Evolutionary conservation across 2,888 invertebrate species (phyloP), one percentile per base, ranked within the genome.

Genomic region (Dascillus cervinus): DNA sequence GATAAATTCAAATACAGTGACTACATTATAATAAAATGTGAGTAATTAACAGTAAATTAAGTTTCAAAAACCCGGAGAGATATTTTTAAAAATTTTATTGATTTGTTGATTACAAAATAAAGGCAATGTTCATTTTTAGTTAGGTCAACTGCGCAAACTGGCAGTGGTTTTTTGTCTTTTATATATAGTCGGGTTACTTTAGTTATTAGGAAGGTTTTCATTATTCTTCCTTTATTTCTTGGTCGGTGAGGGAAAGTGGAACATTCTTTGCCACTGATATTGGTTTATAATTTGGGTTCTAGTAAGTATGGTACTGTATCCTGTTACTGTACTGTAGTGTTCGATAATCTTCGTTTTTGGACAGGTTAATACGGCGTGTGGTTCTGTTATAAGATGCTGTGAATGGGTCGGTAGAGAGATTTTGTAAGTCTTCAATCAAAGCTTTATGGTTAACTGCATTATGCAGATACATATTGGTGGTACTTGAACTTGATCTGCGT

Each of bases 51-150:
- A n/a, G n/a, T n/a, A n/a, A n/a, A n/a, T n/a, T n/a, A n/a, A n/a
- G n/a, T n/a, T n/a, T n/a, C n/a, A n/a, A n/a, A n/a, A n/a, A n/a
- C n/a, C n/a, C n/a, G n/a, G n/a, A n/a, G n/a, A n/a, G n/a, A n/a
- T n/a, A n/a, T n/a, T n/a, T n/a, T n/a, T n/a, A n/a, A n/a, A n/a
- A n/a, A n/a, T n/a, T n/a, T n/a, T n/a, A n/a, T n/a, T n/a, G n/a
- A n/a, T n/a, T n/a, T n/a, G n/a, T n/a, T n/a, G n/a, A n/a, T n/a
- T n/a, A n/a, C n/a, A n/a, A n/a, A n/a, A n/a, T n/a, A n/a, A n/a
- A n/a, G n/a, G n/a, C n/a, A n/a, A n/a, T 26, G 14, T 3, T 14
- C 63, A 52, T 38, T 65, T 62, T 2, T 61, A 50, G 32, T 68
- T 67, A 26, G 15, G 13, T 26, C 22, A 11, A 20, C 3, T 29